phyloP scores from a whole-genome alignment of 1,140 invertebrate genomes.

The Ips nitidus region DNA sequence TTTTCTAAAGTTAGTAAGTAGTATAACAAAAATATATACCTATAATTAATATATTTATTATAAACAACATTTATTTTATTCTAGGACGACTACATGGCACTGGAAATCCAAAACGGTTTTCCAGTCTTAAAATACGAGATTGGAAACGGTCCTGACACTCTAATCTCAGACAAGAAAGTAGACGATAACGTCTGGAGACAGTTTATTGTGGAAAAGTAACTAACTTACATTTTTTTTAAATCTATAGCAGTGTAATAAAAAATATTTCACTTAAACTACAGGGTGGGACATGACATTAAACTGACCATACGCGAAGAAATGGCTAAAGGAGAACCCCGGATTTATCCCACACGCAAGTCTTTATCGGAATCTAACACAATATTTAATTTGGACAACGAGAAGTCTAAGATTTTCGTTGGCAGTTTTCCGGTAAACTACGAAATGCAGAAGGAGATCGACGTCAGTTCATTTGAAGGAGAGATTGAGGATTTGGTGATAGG shows the following conservation, averaged over 20 bases:
- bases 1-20: background rate
- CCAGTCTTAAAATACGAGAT: conserved; percentile 85
- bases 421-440: conserved; percentile 75
- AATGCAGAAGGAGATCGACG: conserved; percentile 67
- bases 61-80: conserved; percentile 19
- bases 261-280: conserved; percentile 42
- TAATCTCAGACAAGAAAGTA: conserved; percentile 71
- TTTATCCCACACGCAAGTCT: conserved; percentile 61
- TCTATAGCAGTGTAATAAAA: background rate
- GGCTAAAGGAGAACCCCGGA: conserved; percentile 60
- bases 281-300: conserved; percentile 80
- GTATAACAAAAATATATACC: background rate
- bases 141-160: conserved; percentile 77
- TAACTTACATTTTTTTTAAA: background rate
- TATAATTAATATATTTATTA: background rate
- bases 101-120: conserved; percentile 87
- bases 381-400: conserved; percentile 82
- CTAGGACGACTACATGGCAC: conserved; percentile 88
- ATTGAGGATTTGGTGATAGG: conserved; percentile 91
- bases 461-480: conserved; percentile 80
- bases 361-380: conserved; percentile 73
- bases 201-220: conserved; percentile 79
- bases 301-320: conserved; percentile 79
- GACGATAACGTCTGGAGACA: conserved; percentile 91
- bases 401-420: conserved; percentile 88